phyloP scores from a whole-genome alignment of 2,113 vertebrate genomes.

The Phrynocephalus versicolor region DNA sequence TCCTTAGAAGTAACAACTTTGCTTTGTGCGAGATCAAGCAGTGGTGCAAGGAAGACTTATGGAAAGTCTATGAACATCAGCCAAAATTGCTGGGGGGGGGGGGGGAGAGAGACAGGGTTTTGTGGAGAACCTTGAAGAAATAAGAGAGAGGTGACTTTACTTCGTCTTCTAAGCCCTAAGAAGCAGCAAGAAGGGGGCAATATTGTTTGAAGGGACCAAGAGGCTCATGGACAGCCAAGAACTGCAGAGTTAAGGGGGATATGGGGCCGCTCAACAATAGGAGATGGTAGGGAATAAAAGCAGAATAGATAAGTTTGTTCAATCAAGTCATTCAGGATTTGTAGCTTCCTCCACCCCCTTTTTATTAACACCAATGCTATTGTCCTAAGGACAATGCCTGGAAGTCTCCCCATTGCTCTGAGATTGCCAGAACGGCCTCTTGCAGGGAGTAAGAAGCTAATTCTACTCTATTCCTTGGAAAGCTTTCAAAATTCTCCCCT shows the following conservation, averaged over 20 bases:
- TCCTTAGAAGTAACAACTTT: not conserved
- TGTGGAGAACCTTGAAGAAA: not conserved
- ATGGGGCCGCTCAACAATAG: not conserved
- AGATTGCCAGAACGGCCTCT: slow-evolving; percentile 55
- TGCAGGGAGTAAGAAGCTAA: slow-evolving; percentile 43
- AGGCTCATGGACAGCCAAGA: not conserved
- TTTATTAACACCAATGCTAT: slow-evolving; percentile 37
- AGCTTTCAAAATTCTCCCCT: slow-evolving; percentile 46
- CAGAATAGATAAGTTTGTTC: not conserved
- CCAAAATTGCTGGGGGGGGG: not conserved
- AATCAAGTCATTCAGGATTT: not conserved
- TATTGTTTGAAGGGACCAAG: not conserved
- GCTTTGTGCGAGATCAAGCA: not conserved
- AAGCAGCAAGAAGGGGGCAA: not conserved
- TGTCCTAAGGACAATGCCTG: slow-evolving; percentile 66
- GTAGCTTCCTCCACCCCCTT: slow-evolving; percentile 19
- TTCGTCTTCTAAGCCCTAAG: not conserved
- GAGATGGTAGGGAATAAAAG: not conserved
- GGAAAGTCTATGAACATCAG: not conserved
- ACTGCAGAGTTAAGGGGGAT: too few species aligned
- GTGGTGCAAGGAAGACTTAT: not conserved
- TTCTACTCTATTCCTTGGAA: slow-evolving; percentile 45
- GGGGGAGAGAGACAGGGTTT: not conserved
- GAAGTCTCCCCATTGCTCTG: slow-evolving; percentile 60
- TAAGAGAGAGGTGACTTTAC: too few species aligned